Conservation (phyloP, 2,113 vertebrate species). For the Paramisgurnus dabryanus region DNA sequence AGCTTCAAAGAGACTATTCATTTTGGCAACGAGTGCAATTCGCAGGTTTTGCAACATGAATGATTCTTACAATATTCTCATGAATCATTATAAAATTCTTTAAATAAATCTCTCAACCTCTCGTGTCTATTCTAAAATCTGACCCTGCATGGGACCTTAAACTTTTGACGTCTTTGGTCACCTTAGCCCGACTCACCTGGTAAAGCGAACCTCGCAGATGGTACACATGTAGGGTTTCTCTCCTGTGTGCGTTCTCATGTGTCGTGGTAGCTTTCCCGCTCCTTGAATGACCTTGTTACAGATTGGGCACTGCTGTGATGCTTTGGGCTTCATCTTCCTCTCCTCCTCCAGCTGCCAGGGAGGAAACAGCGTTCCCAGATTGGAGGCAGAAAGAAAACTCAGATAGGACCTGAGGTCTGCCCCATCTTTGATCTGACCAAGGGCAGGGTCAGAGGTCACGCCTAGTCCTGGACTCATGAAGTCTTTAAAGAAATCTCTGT, state of each 20-base stretch:
- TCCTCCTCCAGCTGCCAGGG: constrained; percentile 95
- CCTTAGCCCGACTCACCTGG: constrained; percentile 80
- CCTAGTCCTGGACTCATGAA: constrained; percentile 70
- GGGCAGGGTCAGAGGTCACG: constrained; percentile 70
- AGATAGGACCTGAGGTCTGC: constrained; percentile 90
- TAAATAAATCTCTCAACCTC: too few species aligned
- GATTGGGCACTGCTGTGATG: constrained; percentile 96
- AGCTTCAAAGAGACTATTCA: constrained; percentile 20
- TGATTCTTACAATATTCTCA: background rate
- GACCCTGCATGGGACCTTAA: background rate
- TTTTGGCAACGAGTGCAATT: background rate
- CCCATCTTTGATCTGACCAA: constrained; percentile 90
- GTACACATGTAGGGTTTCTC: constrained; percentile 99
- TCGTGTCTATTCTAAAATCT: background rate
- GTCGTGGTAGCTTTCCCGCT: constrained; percentile 93
- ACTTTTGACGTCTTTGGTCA: background rate
- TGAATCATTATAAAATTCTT: constrained; percentile 4
- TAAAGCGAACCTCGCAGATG: constrained; percentile 98
- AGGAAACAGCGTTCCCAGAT: constrained; percentile 89
- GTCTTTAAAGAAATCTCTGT: constrained; percentile 90
- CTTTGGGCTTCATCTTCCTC: constrained; percentile 97
- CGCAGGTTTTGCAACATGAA: background rate
- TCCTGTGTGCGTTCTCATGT: constrained; percentile 97
- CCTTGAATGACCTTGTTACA: constrained; percentile 99
- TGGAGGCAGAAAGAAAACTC: constrained; percentile 90